Conservation (phyloP, 2,888 invertebrate species). For the Drosophila tanythrix region DNA sequence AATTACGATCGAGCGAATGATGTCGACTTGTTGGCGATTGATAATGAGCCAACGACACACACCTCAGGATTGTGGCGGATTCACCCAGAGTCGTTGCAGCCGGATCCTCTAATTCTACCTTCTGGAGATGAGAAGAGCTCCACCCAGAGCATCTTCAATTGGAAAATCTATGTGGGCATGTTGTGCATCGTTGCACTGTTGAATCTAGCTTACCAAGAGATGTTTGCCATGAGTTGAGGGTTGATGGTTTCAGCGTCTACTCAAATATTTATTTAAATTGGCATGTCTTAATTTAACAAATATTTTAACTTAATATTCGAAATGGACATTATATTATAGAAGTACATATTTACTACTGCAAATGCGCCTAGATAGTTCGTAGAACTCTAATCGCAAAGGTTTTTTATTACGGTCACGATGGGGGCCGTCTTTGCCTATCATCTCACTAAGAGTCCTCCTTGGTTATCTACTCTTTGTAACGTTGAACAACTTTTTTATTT, state of each 20-base stretch:
- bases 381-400: not conserved
- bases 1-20: slow-evolving; percentile 1
- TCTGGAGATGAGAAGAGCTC: not conserved
- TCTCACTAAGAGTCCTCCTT: not conserved
- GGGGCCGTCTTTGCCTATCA: not conserved
- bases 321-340: not conserved
- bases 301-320: not conserved
- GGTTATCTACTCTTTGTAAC: not conserved
- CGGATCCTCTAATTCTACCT: not conserved
- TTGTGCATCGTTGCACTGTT: slow-evolving; percentile 41
- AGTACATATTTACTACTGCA: not conserved
- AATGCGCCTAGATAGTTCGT: not conserved
- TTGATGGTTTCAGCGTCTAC: not conserved
- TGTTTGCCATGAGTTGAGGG: slow-evolving; percentile 10
- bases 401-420: not conserved
- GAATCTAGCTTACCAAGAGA: slow-evolving; percentile 18
- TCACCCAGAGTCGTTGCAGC: not conserved
- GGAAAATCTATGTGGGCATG: slow-evolving; percentile 47
- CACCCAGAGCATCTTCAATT: slow-evolving; percentile 25
- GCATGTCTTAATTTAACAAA: not conserved
- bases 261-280: not conserved
- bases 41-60: not conserved
- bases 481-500: not conserved
- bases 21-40: not conserved
- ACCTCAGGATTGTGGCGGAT: not conserved